Evolutionary conservation across 1,140 invertebrate genomes (phyloP), one percentile per base, ranked within the genome.

Genomic region (Brachionus koreanus): DNA sequence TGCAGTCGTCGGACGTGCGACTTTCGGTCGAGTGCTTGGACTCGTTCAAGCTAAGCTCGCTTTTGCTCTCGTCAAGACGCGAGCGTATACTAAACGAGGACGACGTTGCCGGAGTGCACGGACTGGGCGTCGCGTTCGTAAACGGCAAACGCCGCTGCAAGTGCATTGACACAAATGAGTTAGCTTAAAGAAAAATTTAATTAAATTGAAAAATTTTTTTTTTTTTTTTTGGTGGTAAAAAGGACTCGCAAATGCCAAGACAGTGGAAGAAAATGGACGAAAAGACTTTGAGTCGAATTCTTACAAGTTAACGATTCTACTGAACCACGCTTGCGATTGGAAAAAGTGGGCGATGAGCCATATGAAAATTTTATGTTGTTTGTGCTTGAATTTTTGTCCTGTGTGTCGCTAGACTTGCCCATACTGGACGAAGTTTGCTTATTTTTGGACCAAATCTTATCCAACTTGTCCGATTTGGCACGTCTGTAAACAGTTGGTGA

Each of bases 291-390:
- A 19, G 25, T 42, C 19, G 6, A 33, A 69, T 13, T 57, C 76
- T 79, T 79, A 79, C 76, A 79, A 65, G 57, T 79, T 12, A 79
- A n/a, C 35, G 76, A 79, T 52, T 79, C 76, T 6, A 79, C 39
- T 29, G 76, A 79, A 1, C 12, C 16, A 13, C 49, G 46, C 61
- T 79, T 79, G 42, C 76, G 76, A 29, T 65, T 42, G 16, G 49
- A 61, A 57, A 65, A 79, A 79, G 37, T 12, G 6, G 76, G 49
- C 19, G 76, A 79, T n/a, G 76, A 79, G 7, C 16, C 49, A 25
- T 42, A 79, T 29, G 76, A 79, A 9, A 7, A 35, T 23, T 33
- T 23, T 10, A 74, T 25, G 9, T 43, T 19, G 35, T 39, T 69
- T 72, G 13, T n/a, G 6, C 16, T 25, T 65, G 25, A 57, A 57